Evolutionary conservation across 2,797 vertebrate genomes (phyloP).

Genomic region (Sarcophilus harrisii): DNA sequence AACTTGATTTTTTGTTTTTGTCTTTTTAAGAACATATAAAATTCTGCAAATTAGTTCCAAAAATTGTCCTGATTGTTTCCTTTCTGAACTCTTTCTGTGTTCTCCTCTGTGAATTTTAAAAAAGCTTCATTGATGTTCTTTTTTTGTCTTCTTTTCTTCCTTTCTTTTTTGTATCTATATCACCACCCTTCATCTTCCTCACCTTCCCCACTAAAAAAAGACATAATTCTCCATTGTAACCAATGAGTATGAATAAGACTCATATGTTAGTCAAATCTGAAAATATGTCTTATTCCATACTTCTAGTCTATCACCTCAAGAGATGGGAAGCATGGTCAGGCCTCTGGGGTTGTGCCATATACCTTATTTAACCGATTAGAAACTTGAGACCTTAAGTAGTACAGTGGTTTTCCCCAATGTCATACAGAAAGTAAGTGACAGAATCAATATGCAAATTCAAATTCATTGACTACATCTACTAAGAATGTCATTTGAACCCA

Average conservation of each 20-base stretch:
- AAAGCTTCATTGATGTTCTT: background rate
- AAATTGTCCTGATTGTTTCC: background rate
- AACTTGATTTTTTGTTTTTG: background rate
- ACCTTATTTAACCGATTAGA: background rate
- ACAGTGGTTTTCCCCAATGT: background rate
- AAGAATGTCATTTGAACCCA: background rate
- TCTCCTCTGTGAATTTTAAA: background rate
- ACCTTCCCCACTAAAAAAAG: background rate
- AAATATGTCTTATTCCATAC: background rate
- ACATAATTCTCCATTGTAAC: background rate
- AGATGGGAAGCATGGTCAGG: background rate
- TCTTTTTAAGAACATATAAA: background rate
- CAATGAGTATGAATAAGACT: background rate
- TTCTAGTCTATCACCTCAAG: background rate
- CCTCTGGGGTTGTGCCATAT: background rate
- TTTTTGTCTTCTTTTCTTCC: background rate
- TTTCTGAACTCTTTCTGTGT: background rate
- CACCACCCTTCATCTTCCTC: background rate
- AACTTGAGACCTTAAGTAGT: background rate
- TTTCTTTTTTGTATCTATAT: background rate
- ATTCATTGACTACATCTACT: background rate
- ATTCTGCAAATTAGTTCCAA: background rate
- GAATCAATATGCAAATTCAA: conserved; percentile 13
- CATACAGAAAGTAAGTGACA: conserved; percentile 19
- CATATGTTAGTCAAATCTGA: background rate